Evolutionary conservation across 2,113 vertebrate species (phyloP).

Genomic region (Alectura lathami): DNA sequence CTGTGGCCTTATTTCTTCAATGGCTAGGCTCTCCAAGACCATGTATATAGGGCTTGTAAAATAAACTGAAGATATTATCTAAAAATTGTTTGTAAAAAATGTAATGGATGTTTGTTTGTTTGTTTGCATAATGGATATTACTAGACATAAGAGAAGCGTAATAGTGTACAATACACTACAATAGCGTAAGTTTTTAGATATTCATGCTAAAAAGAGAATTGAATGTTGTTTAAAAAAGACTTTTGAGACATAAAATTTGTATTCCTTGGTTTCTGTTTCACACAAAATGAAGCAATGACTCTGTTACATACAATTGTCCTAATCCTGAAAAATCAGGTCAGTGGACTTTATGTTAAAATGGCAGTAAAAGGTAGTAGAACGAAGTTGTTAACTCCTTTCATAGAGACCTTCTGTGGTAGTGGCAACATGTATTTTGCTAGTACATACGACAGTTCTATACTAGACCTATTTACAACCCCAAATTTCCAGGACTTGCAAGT

Average conservation of each 20-base stretch:
- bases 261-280: neutral
- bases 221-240: neutral
- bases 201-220: neutral
- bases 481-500: neutral
- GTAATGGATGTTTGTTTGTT: neutral
- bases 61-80: neutral
- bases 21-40: neutral
- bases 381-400: neutral
- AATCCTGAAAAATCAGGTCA: conserved; percentile 14
- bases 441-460: neutral
- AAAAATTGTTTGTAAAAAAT: neutral
- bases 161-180: too few species aligned
- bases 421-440: neutral
- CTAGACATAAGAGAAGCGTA: neutral
- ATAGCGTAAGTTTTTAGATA: neutral
- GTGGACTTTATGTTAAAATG: neutral
- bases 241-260: neutral
- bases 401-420: neutral
- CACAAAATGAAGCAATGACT: neutral
- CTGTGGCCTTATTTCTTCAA: neutral
- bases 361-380: neutral
- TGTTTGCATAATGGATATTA: neutral
- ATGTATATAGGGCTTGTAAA: neutral
- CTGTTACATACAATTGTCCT: neutral
- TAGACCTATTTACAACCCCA: neutral